phyloP scores from a whole-genome alignment of 1,140 invertebrate genomes.

The Philaenus spumarius region DNA sequence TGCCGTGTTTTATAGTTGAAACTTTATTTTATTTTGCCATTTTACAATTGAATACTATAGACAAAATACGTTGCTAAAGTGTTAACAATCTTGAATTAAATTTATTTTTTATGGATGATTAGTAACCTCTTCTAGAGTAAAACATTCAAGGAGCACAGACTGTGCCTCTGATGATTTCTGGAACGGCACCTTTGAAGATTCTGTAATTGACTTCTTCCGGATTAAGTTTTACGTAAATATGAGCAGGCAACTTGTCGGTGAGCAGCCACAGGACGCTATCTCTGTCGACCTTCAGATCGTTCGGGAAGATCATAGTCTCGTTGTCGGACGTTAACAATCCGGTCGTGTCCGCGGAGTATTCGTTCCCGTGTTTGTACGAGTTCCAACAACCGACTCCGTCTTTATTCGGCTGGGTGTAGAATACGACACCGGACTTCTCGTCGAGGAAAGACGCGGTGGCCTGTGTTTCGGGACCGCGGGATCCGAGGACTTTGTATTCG shows the following conservation, averaged over 20 bases:
- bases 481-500: constrained; percentile 60
- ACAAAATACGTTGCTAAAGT: no score
- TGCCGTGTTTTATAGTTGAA: no score
- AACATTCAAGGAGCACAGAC: constrained; percentile 51
- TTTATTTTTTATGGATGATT: no score
- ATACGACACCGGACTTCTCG: constrained; percentile 59
- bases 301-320: constrained; percentile 65
- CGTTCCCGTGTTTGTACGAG: constrained; percentile 43
- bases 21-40: no score
- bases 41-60: no score
- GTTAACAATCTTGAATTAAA: no score
- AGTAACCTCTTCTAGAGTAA: no score
- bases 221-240: constrained; percentile 59
- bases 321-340: constrained; percentile 60
- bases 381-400: constrained; percentile 74
- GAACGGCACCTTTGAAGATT: constrained; percentile 55
- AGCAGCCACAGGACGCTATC: constrained; percentile 65
- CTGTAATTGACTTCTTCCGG: constrained; percentile 62
- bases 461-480: constrained; percentile 60
- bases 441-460: constrained; percentile 67
- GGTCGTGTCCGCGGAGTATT: constrained; percentile 27
- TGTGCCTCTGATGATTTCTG: constrained; percentile 60
- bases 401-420: constrained; percentile 66
- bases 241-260: constrained; percentile 60
- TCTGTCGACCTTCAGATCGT: constrained; percentile 66